Base-by-base conservation (phyloP, 2,888 invertebrate genomes). In the Rotaria sp. region DNA sequence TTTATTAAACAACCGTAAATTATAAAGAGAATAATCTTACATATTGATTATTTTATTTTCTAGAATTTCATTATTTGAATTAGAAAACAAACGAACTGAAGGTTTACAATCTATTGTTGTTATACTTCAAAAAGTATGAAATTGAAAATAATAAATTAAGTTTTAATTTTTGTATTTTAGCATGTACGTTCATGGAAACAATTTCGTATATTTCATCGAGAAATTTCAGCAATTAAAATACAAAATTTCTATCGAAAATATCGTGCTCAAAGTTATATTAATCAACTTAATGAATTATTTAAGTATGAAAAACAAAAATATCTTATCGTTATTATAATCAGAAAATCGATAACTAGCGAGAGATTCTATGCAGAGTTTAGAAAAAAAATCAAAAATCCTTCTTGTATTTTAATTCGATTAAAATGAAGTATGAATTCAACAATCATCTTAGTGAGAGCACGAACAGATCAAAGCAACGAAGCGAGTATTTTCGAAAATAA, bases 1-100 rank as follows among this genome's bases (percentile, higher is more conserved):
- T 99, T 99, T 90, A 95, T 98, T 88, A 93, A 96, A 90, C 95
- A 95, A 26, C 97, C 98, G 0, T 94, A 94, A 89, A 97, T 97
- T 0, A 10, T 7, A 30, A 67, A 52, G 11, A 11, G 1, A 26
- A 4, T 30, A 35, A 26, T 84, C 1, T 24, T 13, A 38, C 15
- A 10, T 11, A 35, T 7, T 38, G 7, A 15, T 50, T 67, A 13
- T 84, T 24, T 41, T 26, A 7, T n/a, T n/a, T 38, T 26, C 8
- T 84, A 57, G 57, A 57, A 30, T 45, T 45, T 80, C 80, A 45
- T 87, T 99, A 86, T 97, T 97, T 91, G 93, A 94, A 0, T 92
- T 99, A 89, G 98, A 99, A 91, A 94, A 93, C 90, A 94, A 94
- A 84, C 94, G 98, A 88, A 95, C 95, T 85, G 94, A 94, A 88